phyloP scores from a whole-genome alignment of 2,888 invertebrate genomes.

The Craniophora ligustri region DNA sequence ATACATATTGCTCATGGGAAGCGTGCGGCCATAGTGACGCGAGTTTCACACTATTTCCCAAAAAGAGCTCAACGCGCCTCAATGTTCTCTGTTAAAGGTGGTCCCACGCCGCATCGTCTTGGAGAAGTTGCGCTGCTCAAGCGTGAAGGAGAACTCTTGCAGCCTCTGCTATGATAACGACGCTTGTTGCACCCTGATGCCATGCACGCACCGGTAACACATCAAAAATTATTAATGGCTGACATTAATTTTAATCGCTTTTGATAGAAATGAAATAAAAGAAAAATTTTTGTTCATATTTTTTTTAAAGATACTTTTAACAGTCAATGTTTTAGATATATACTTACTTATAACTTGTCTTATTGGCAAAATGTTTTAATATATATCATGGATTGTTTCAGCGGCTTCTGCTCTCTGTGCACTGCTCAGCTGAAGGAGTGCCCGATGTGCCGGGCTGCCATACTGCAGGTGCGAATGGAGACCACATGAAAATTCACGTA shows the following conservation, averaged over 20 bases:
- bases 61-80: neutral
- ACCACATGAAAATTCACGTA: too few relatives aligned
- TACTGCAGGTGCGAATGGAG: conserved; percentile 62
- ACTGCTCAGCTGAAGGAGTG: conserved; percentile 94
- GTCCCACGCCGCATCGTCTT: conserved; percentile 94
- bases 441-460: conserved; percentile 93
- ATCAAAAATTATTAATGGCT: too few relatives aligned
- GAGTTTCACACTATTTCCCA: too few relatives aligned
- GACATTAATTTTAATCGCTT: too few relatives aligned
- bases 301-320: too few relatives aligned
- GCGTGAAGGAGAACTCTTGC: conserved; percentile 94
- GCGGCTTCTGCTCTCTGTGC: conserved; percentile 95
- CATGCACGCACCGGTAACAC: conserved; percentile 94
- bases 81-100: conserved; percentile 72
- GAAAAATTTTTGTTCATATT: too few relatives aligned
- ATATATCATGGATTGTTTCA: conserved; percentile 75
- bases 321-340: too few relatives aligned
- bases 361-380: neutral
- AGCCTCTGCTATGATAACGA: conserved; percentile 95
- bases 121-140: conserved; percentile 92
- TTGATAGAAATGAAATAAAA: too few relatives aligned
- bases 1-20: too few relatives aligned
- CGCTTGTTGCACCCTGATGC: conserved; percentile 92
- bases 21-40: too few relatives aligned
- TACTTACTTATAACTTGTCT: too few relatives aligned